Base-by-base conservation (phyloP, 2,113 vertebrate species). In the Tiliqua scincoides region DNA sequence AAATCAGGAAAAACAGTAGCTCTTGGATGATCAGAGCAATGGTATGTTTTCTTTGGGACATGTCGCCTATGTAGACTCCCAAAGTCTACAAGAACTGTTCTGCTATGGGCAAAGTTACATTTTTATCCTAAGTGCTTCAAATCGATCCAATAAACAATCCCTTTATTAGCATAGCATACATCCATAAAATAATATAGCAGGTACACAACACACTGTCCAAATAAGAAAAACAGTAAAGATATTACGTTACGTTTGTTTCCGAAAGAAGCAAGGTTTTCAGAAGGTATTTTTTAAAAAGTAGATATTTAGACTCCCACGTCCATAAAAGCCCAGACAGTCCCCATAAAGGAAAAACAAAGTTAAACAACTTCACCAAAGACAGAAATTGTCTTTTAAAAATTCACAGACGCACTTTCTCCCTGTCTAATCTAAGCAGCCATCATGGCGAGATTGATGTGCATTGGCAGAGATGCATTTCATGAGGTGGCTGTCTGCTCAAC, bases 331-430 rank as follows among this genome's bases (percentile, higher is more conserved):
- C 88, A 93, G 86, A 6, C 71, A 94, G 88, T 87, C 59, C 84
- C 74, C 84, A 88, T 95, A 94, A 96, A 96, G 94, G 30, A 76
- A 94, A 94, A 97, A 94, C 89, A 95, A 94, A 92, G 77, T 96
- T 89, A 89, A 95, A 92, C 89, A 96, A 93, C 93, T 96, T 93
- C 91, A 93, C 73, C 83, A 93, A 95, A 95, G 87, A 92, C 83
- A 96, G 93, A 92, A 97, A 95, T 92, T 92, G 95, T 91, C 87
- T 95, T 95, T 94, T 96, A 95, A 95, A 93, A 94, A 96, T 97
- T 97, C 95, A 95, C 86, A 89, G 84, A 89, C 94, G 86, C 94
- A 89, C 90, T 89, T 95, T 91, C 93, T 95, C 61, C 85, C 83
- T 95, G 93, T 95, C 93, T 95, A 94, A 96, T 96, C 91, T 87